A percentile compares a stretch with the other conserved stretches of the same genome.
Conservation (phyloP, 2,113 vertebrate genomes). For the Pteronura brasiliensis region DNA sequence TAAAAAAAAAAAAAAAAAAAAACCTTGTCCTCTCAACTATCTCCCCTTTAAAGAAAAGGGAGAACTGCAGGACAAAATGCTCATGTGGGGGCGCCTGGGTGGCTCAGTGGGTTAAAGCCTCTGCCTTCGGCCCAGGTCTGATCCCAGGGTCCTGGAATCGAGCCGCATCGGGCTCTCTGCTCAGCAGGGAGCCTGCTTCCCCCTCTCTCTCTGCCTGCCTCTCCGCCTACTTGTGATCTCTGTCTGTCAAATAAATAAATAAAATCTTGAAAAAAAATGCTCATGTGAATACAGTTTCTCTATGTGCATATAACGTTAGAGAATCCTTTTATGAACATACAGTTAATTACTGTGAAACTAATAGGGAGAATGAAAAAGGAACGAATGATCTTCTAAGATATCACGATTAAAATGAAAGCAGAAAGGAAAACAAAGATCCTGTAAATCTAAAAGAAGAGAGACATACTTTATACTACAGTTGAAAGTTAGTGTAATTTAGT, state of each 20-base stretch:
- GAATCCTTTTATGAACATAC: background rate
- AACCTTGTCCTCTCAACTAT: background rate
- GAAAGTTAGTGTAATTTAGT: conserved; percentile 78
- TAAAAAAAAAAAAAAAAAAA: too few relatives aligned
- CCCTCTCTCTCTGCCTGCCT: too few relatives aligned
- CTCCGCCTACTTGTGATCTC: too few relatives aligned
- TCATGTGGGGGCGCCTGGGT: background rate
- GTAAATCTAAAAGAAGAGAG: conserved; percentile 67
- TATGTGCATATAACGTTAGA: background rate
- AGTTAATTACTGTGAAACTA: background rate
- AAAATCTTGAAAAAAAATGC: background rate
- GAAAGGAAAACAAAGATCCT: conserved; percentile 65
- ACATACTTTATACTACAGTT: conserved; percentile 60
- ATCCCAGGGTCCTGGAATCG: too few relatives aligned
- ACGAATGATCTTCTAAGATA: background rate
- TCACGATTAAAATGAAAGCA: conserved; percentile 47
- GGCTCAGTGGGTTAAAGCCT: too few relatives aligned
- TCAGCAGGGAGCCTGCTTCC: too few relatives aligned
- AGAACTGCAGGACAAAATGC: background rate
- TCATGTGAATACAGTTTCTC: background rate
- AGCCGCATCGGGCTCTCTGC: too few relatives aligned
- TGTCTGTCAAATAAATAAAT: too few relatives aligned
- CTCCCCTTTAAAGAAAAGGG: background rate
- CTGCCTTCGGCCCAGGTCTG: too few relatives aligned
- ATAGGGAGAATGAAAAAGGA: background rate